Conservation (phyloP, 2,113 vertebrate genomes). For the Pelodiscus sinensis region DNA sequence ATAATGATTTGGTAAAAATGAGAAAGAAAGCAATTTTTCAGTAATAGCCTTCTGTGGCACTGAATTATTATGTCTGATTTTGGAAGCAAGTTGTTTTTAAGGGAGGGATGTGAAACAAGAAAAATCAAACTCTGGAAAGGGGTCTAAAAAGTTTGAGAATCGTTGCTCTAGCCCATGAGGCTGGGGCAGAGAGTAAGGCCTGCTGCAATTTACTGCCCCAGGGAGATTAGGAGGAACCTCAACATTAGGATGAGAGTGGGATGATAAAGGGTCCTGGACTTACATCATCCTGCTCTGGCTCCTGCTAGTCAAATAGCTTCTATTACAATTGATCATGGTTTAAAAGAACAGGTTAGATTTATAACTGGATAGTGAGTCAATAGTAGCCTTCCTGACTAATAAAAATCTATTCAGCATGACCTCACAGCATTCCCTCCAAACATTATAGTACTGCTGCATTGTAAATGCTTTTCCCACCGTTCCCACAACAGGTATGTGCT, state of each 20-base stretch:
- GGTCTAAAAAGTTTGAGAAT: too few species aligned
- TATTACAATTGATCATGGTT: neutral
- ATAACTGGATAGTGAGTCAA: neutral
- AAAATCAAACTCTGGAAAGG: too few species aligned
- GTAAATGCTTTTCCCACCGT: neutral
- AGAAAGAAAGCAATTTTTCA: too few species aligned
- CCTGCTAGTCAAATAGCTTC: neutral
- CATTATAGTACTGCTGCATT: neutral
- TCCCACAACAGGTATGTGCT: conserved; percentile 17
- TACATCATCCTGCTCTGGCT: neutral
- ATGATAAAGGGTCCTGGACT: neutral
- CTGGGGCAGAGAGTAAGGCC: neutral
- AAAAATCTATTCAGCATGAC: neutral
- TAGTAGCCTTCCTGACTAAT: neutral
- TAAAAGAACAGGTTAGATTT: neutral
- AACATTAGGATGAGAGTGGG: neutral
- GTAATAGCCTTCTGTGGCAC: too few species aligned
- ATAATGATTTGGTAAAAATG: too few species aligned
- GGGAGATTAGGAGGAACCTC: neutral
- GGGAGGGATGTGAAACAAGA: too few species aligned
- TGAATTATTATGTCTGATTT: too few species aligned
- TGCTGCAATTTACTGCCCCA: neutral
- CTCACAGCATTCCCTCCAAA: neutral
- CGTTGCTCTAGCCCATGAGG: accelerated
- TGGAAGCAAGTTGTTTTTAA: too few species aligned